Evolutionary conservation across 2,113 vertebrate species (phyloP).

Genomic region (Cheilinus undulatus): DNA sequence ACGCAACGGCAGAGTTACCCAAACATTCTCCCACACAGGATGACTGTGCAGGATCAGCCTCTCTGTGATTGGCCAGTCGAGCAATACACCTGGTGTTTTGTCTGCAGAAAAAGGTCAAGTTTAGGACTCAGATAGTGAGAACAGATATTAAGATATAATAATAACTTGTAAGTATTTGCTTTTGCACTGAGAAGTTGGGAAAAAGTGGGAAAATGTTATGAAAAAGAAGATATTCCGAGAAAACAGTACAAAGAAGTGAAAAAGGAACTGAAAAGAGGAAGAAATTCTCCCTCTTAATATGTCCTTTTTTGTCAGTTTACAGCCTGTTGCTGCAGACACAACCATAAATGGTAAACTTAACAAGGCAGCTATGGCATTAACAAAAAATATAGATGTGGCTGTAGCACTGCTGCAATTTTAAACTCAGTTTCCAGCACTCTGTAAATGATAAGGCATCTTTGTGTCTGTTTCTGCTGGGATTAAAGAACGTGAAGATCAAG

Average conservation of each 20-base stretch:
- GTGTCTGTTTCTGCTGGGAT: constrained; percentile 35
- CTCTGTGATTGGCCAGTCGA: background rate
- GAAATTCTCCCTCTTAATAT: background rate
- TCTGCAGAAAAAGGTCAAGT: constrained; percentile 8
- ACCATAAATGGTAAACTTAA: constrained; percentile 37
- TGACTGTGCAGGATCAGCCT: constrained; percentile 2
- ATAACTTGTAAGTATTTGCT: too few relatives aligned
- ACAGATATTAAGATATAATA: too few relatives aligned
- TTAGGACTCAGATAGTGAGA: background rate
- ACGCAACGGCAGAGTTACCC: background rate
- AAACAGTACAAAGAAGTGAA: too few relatives aligned
- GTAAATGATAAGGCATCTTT: constrained; percentile 5
- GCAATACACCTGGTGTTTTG: background rate
- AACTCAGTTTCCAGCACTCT: too few relatives aligned
- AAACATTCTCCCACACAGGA: background rate
- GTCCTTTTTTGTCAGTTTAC: background rate
- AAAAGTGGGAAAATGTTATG: too few relatives aligned
- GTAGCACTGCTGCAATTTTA: background rate
- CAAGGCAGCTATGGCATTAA: constrained; percentile 7
- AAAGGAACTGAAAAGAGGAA: background rate
- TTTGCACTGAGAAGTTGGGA: too few relatives aligned
- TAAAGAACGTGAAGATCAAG: constrained; percentile 65
- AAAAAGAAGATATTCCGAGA: background rate
- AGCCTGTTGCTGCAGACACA: background rate
- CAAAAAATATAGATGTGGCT: constrained; percentile 19